Percentiles rank a stretch among this genome's conserved stretches.
phyloP scores from a whole-genome alignment of 1,140 invertebrate genomes.

The Acyrthosiphon pisum region DNA sequence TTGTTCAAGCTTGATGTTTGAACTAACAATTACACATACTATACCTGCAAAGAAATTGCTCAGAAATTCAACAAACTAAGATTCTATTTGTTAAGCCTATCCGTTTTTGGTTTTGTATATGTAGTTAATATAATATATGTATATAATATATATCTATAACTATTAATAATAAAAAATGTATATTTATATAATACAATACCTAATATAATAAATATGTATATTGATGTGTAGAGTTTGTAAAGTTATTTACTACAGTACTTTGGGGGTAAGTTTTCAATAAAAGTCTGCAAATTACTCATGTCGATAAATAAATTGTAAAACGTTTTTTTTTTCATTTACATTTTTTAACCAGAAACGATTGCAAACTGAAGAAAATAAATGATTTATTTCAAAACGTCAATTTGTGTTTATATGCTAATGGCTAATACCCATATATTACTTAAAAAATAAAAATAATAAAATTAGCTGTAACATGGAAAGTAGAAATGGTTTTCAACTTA shows the following conservation, averaged over 20 bases:
- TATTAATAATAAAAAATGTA: too few species aligned
- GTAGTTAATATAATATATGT: too few species aligned
- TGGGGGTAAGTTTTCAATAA: neutral
- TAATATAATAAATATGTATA: too few species aligned
- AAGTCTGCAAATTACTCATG: neutral
- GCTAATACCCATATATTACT: neutral
- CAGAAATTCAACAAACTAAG: too few species aligned
- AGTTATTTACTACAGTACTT: neutral
- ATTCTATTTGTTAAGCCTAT: too few species aligned
- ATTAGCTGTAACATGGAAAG: neutral
- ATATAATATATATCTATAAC: too few species aligned
- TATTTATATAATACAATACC: too few species aligned
- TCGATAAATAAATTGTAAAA: neutral
- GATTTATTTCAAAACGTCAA: neutral
- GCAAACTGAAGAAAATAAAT: neutral
- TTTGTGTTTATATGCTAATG: neutral
- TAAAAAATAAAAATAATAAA: neutral
- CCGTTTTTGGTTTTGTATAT: too few species aligned
- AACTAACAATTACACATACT: too few species aligned
- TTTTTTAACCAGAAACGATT: neutral
- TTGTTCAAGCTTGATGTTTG: too few species aligned
- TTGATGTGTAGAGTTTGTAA: neutral
- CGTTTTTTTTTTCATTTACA: neutral
- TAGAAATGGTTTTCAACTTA: neutral
- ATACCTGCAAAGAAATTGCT: too few species aligned